Conservation (phyloP, 2,797 vertebrate species). For the Mormyrops attenuatus region DNA sequence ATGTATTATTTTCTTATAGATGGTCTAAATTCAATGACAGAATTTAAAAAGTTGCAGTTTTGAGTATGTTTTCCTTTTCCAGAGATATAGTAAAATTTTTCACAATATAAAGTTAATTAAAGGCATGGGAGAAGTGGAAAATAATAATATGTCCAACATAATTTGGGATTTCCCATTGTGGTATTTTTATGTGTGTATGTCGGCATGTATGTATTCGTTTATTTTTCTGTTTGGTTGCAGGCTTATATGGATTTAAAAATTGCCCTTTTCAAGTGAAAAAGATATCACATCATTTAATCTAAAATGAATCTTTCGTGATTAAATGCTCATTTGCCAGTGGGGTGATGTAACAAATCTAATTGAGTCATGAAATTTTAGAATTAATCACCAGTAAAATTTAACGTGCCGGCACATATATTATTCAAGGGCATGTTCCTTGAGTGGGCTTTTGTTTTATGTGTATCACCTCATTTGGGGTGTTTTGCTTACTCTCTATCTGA, state of each 20-base stretch:
- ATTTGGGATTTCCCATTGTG: not conserved
- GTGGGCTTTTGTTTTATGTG: not conserved
- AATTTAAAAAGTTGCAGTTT: not conserved
- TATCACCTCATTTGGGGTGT: not conserved
- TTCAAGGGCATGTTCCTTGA: not conserved
- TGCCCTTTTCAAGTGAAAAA: not conserved
- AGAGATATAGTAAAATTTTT: not conserved
- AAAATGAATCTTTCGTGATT: not conserved
- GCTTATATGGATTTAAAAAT: not conserved
- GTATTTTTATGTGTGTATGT: not conserved
- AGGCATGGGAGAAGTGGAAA: not conserved
- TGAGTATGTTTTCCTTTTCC: not conserved
- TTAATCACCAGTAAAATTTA: not conserved
- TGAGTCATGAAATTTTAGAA: not conserved
- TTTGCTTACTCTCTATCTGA: not conserved
- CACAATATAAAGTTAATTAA: not conserved
- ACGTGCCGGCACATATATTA: not conserved
- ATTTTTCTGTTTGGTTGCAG: not conserved
- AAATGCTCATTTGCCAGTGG: not conserved
- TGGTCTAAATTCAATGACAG: not conserved
- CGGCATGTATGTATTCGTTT: not conserved
- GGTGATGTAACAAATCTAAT: not conserved
- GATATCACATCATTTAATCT: not conserved
- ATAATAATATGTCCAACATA: not conserved
- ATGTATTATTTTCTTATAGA: not conserved